Evolutionary conservation across 2,797 vertebrate genomes (phyloP), one percentile per base, ranked within the genome.

Genomic region (Adrianichthys oophorus): DNA sequence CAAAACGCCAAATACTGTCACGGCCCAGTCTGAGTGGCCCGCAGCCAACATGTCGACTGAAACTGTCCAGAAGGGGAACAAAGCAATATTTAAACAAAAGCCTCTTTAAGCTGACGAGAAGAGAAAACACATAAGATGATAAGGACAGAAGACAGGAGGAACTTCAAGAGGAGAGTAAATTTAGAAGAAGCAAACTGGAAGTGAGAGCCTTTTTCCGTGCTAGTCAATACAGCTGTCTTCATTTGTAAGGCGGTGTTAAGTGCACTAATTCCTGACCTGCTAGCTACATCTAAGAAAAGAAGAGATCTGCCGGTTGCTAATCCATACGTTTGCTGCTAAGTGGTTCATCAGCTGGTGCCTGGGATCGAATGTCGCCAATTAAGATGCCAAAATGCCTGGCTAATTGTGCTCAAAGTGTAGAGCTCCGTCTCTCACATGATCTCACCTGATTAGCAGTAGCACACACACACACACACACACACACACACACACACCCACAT

Each of bases 351-450:
- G 85, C 70, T 48, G 88, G 83, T 69, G 79, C 74, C 75, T 59
- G 29, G 72, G 89, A 92, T 93, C 88, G 89, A 92, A 92, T 89
- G 84, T 85, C 86, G 69, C 89, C 90, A 92, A 93, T 93, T 93
- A 93, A 92, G 92, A 92, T 52, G 85, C 85, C 87, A 92, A 90
- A 92, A 91, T 84, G 90, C 82, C 83, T 72, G 82, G 86, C 90
- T 92, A 93, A 93, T 93, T 93, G 89, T 80, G 89, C 90, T 91
- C 80, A 78, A 88, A 86, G 87, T 90, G 86, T 76, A 70, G 74
- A 17, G 53, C 72, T 75, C 68, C 52, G 65, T 87, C 83, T 88
- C 77, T 76, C 73, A 76, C 76, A 82, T 62, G 63, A 85, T 83
- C 76, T 66, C 85, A 84, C 78, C 52, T 71, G 69, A 85, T 90